phyloP scores from a whole-genome alignment of 37 sponge, comb jelly and placozoan genomes.

The Dysidea cf. avara region DNA sequence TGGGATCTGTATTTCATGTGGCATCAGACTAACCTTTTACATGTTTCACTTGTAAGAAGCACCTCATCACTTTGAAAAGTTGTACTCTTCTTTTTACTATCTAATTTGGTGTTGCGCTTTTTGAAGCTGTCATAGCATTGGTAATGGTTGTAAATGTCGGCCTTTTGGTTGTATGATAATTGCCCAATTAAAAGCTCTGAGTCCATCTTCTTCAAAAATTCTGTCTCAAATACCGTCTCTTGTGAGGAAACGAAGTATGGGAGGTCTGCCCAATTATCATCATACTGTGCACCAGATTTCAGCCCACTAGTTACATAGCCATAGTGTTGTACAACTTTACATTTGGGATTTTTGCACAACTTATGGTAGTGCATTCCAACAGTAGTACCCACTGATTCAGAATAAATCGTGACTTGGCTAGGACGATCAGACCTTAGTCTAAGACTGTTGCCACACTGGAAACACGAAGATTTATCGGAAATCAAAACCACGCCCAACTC shows the following conservation, averaged over 20 bases:
- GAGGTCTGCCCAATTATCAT: neutral
- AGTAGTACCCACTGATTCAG: constrained; percentile 6
- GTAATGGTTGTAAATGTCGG: constrained; percentile 20
- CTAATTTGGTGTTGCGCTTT: neutral
- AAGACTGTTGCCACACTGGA: too few relatives aligned
- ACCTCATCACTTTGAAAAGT: too few relatives aligned
- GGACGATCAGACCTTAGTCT: too few relatives aligned
- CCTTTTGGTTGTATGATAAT: too few relatives aligned
- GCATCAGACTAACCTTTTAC: too few relatives aligned
- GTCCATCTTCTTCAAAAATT: constrained; percentile 2
- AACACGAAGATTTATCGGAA: too few relatives aligned
- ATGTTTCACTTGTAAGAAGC: too few relatives aligned
- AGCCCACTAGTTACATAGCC: constrained; percentile 9
- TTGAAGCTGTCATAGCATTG: constrained; percentile 2
- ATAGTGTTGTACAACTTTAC: constrained; percentile 14
- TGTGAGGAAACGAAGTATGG: constrained; percentile 9
- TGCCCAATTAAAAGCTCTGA: constrained; percentile 21
- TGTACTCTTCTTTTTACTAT: neutral
- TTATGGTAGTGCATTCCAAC: constrained; percentile 22
- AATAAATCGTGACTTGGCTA: neutral
- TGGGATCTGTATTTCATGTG: too few relatives aligned
- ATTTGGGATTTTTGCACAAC: constrained; percentile 14
- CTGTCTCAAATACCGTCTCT: constrained; percentile 10
- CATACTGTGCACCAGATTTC: neutral
- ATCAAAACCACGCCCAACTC: too few relatives aligned